Percentiles rank a stretch among this genome's conserved stretches.
Conservation (phyloP, 2,113 vertebrate genomes). For the Heteronetta atricapilla region DNA sequence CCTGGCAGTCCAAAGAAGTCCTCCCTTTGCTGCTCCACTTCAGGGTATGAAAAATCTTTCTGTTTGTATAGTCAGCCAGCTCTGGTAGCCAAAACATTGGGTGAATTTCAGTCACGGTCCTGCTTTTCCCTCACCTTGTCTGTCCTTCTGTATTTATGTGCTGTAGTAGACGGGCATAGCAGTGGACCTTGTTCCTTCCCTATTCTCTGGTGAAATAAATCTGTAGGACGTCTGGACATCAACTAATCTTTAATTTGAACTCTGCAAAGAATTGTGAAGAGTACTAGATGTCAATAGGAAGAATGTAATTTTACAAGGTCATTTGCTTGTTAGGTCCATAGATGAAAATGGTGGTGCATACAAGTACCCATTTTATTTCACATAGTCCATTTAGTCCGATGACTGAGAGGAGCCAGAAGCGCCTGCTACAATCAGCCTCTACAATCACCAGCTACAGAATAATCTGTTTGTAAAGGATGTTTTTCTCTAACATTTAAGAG, state of each 20-base stretch:
- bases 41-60: conserved; percentile 32
- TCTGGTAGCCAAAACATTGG: neutral
- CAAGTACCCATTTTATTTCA: neutral
- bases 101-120: neutral
- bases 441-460: neutral
- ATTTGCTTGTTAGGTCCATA: neutral
- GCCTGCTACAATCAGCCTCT: neutral
- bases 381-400: neutral
- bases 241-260: neutral
- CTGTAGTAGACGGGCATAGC: neutral
- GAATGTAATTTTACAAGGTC: neutral
- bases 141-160: neutral
- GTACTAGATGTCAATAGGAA: neutral
- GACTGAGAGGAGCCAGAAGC: neutral
- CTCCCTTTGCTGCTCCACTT: conserved; percentile 23
- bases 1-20: conserved; percentile 21
- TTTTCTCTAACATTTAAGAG: neutral
- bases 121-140: neutral
- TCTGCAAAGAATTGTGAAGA: neutral
- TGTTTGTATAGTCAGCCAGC: neutral
- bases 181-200: neutral
- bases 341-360: neutral
- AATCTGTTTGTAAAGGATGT: neutral
- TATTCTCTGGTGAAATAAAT: neutral
- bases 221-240: neutral